These are phyloP conservation scores for Sminthopsis crassicaudata DNA, from an alignment of 2,113 vertebrate genomes.

Conservation along the genomic window DNA sequence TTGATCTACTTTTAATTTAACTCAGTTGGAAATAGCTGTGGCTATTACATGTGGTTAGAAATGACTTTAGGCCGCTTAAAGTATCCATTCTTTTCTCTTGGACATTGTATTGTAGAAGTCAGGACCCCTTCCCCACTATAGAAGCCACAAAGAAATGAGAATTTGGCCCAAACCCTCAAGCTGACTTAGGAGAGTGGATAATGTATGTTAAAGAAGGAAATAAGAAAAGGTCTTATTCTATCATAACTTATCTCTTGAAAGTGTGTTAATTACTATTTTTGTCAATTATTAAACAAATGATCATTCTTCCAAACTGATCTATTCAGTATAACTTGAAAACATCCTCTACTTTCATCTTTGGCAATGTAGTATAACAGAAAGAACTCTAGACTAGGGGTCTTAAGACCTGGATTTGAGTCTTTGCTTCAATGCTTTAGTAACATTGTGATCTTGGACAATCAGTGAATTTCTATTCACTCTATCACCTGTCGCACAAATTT, in stretches of 20 bases:
- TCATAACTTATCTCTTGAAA: background rate
- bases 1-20: background rate
- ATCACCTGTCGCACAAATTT: background rate
- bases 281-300: background rate
- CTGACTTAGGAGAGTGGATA: background rate
- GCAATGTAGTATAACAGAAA: background rate
- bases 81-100: background rate
- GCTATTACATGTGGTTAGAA: background rate
- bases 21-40: background rate
- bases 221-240: background rate
- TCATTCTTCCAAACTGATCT: background rate
- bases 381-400: background rate
- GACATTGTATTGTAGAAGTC: background rate
- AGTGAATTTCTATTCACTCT: background rate
- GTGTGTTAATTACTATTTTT: background rate
- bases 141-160: too few species aligned
- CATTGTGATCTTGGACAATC: background rate
- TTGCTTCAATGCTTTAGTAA: background rate
- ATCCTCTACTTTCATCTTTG: background rate
- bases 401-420: background rate
- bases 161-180: background rate
- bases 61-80: background rate
- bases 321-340: background rate
- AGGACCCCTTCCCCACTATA: background rate
- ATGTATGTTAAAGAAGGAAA: background rate